Evolutionary conservation across 2,888 invertebrate genomes (phyloP).

Genomic region (Chrysolina haemoptera): DNA sequence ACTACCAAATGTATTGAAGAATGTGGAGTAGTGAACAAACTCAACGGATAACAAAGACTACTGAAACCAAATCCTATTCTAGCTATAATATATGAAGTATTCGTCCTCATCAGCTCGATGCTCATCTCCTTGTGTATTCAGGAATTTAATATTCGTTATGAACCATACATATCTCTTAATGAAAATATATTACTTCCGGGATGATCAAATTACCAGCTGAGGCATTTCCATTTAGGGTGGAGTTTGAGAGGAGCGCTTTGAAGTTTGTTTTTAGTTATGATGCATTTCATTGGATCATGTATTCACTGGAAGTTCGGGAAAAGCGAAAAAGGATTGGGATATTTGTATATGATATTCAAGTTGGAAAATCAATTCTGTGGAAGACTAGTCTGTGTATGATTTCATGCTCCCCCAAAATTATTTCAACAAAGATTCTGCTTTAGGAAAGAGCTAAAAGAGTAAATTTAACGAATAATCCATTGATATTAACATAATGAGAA

Average conservation of each 20-base stretch:
- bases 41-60: background rate
- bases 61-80: background rate
- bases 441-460: too few species aligned
- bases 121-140: slow-evolving; percentile 14
- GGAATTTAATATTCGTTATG: slow-evolving; percentile 27
- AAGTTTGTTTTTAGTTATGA: slow-evolving; percentile 4
- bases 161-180: slow-evolving; percentile 24
- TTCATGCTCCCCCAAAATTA: too few species aligned
- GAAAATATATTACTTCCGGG: slow-evolving; percentile 24
- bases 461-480: too few species aligned
- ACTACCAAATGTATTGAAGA: too few species aligned
- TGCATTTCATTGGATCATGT: slow-evolving; percentile 3
- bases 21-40: background rate
- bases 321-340: background rate
- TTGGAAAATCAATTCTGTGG: background rate
- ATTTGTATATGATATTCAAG: background rate
- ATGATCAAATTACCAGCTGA: slow-evolving; percentile 15
- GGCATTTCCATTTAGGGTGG: slow-evolving; percentile 17
- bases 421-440: too few species aligned
- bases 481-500: too few species aligned
- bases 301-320: background rate
- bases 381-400: background rate
- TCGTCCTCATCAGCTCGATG: slow-evolving; percentile 3
- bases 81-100: background rate
- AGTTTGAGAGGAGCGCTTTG: slow-evolving; percentile 1